Conservation (phyloP, 2,113 vertebrate genomes). For the Chrysemys picta region DNA sequence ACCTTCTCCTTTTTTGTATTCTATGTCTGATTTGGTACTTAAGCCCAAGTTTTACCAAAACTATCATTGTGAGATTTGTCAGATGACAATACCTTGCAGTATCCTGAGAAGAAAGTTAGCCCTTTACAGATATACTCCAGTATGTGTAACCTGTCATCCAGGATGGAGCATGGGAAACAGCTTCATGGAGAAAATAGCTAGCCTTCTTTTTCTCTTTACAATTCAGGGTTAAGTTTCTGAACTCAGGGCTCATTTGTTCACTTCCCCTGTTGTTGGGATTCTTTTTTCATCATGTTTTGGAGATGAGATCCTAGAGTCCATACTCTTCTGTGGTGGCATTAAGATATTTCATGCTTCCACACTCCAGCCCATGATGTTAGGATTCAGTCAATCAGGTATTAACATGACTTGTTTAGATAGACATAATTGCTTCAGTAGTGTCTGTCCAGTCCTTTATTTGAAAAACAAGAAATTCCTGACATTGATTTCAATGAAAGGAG, state of each 20-base stretch:
- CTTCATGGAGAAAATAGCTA: not conserved
- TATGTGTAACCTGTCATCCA: not conserved
- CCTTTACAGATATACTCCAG: not conserved
- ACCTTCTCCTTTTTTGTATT: not conserved
- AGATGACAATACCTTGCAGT: not conserved
- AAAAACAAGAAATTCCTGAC: not conserved
- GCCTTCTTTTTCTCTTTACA: not conserved
- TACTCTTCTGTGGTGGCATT: not conserved
- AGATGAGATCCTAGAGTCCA: not conserved
- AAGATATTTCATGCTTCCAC: not conserved
- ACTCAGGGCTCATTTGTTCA: not conserved
- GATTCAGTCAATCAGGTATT: not conserved
- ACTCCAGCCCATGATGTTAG: not conserved
- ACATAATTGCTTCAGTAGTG: not conserved
- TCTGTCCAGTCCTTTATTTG: not conserved
- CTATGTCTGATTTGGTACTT: not conserved
- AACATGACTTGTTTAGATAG: not conserved
- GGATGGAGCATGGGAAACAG: not conserved
- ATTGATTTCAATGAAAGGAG: not conserved
- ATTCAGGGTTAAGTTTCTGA: not conserved
- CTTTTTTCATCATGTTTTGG: not conserved
- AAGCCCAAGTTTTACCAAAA: not conserved
- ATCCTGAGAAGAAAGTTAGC: not conserved
- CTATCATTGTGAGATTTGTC: not conserved
- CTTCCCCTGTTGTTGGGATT: not conserved